Base-by-base conservation (phyloP, 2,797 vertebrate species). In the Lophius americanus region DNA sequence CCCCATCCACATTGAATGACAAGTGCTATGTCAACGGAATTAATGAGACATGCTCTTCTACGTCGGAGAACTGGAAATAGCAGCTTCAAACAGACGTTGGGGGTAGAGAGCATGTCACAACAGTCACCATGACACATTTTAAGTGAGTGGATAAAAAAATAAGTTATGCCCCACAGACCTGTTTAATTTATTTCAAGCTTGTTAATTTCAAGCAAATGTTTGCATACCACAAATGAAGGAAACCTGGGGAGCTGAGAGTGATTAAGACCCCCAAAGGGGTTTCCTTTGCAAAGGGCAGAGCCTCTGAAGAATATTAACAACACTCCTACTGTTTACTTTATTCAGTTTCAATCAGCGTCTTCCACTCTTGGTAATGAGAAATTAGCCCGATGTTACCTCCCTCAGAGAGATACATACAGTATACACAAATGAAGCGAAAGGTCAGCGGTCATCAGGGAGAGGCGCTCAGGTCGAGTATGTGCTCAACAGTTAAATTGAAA, bases 141-240 rank as follows among this genome's bases (percentile, higher is more conserved):
- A 64, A 68, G 35, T 47, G 57, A 48, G 49, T 51, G 5, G 23
- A 63, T 65, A 33, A 48, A 57, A 55, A 68, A 42, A 4, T 7
- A 14, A 42, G 6, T 64, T 60, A 51, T 51, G 49, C 36, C 51
- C 61, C 33, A 70, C 43, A 53, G 7, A 6, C 60, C 44, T 66
- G 42, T 78, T 73, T 79, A 62, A 51, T 72, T 76, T 81, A 70
- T 80, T 85, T 88, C 79, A 86, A 75, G 84, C 73, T 67, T 48
- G 62, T 73, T 90, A 83, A 90, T 92, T 90, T 68, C 85, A 87
- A 84, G 83, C 79, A 90, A 93, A 91, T 91, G 83, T 90, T 92
- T 90, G 72, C 44, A 23, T 7, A 36, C 12, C 52, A 69, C 66
- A 49, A 47, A 64, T 50, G 46, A 77, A 79, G 73, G 63, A 77